Conservation (phyloP, 2,888 invertebrate species). For the Acanthacorydalis orientalis region DNA sequence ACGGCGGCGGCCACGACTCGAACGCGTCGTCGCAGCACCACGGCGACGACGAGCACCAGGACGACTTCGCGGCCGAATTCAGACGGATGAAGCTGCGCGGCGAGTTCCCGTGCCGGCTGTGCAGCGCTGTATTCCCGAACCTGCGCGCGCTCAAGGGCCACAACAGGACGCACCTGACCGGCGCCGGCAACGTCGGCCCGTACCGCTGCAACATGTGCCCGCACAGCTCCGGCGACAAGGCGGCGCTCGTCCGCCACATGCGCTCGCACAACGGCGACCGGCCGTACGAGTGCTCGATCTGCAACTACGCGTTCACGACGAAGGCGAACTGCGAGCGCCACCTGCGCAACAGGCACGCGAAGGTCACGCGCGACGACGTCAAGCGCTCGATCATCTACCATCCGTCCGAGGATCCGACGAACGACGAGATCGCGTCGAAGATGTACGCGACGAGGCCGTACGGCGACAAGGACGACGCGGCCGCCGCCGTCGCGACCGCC, state of each 20-base stretch:
- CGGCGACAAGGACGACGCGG: too few relatives aligned
- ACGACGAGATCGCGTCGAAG: constrained; percentile 43
- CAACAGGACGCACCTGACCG: constrained; percentile 69
- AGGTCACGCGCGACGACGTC: constrained; percentile 72
- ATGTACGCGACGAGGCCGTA: neutral
- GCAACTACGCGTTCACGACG: constrained; percentile 91
- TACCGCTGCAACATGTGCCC: constrained; percentile 90
- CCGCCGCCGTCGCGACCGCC: too few relatives aligned
- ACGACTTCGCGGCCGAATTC: constrained; percentile 69
- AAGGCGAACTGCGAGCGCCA: constrained; percentile 96
- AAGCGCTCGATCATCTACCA: constrained; percentile 77
- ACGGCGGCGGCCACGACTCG: constrained; percentile 31
- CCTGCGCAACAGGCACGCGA: constrained; percentile 77
- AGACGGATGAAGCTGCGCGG: constrained; percentile 79
- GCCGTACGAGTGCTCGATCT: constrained; percentile 88
- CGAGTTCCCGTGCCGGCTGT: constrained; percentile 82
- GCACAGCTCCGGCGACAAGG: constrained; percentile 77
- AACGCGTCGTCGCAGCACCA: constrained; percentile 8
- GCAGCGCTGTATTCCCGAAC: constrained; percentile 74
- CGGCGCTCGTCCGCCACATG: constrained; percentile 80
- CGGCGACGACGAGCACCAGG: constrained; percentile 60
- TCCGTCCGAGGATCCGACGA: constrained; percentile 69
- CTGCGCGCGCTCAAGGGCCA: constrained; percentile 80
- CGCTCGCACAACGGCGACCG: constrained; percentile 89
- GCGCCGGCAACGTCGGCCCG: constrained; percentile 53